These are phyloP conservation scores for Pegoplata infirma DNA, from an alignment of 2,888 invertebrate genomes.

Conservation along the genomic window DNA sequence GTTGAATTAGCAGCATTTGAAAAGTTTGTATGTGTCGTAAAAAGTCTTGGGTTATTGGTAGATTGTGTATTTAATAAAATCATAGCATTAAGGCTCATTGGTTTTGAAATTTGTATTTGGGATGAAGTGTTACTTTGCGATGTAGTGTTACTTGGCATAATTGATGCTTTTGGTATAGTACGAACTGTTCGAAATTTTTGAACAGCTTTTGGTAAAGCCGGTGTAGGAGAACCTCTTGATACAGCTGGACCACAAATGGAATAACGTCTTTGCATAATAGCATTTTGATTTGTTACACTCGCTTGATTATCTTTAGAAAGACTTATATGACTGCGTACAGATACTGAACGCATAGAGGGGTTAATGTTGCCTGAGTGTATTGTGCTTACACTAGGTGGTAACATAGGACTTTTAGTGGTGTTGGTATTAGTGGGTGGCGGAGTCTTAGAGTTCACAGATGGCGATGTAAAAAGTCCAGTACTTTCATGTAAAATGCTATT, in stretches of 20 bases:
- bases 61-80: too few relatives aligned
- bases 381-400: slow-evolving; percentile 15
- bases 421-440: neutral
- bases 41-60: too few relatives aligned
- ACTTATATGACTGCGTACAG: neutral
- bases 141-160: neutral
- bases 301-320: neutral
- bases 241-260: slow-evolving; percentile 42
- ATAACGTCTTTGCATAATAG: slow-evolving; percentile 44
- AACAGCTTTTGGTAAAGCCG: neutral
- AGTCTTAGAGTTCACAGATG: neutral
- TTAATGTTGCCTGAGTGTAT: neutral
- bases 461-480: neutral
- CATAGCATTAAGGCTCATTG: slow-evolving; percentile 44
- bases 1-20: neutral
- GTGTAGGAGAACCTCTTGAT: neutral
- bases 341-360: neutral
- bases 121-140: neutral
- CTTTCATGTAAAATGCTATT: neutral
- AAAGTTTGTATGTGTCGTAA: too few relatives aligned
- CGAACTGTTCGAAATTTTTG: too few relatives aligned
- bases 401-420: slow-evolving; percentile 7
- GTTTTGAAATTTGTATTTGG: slow-evolving; percentile 44
- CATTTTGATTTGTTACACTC: neutral
- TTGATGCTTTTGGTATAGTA: neutral